Base-by-base conservation (phyloP, 2,113 vertebrate species). In the Platysternon megacephalum region DNA sequence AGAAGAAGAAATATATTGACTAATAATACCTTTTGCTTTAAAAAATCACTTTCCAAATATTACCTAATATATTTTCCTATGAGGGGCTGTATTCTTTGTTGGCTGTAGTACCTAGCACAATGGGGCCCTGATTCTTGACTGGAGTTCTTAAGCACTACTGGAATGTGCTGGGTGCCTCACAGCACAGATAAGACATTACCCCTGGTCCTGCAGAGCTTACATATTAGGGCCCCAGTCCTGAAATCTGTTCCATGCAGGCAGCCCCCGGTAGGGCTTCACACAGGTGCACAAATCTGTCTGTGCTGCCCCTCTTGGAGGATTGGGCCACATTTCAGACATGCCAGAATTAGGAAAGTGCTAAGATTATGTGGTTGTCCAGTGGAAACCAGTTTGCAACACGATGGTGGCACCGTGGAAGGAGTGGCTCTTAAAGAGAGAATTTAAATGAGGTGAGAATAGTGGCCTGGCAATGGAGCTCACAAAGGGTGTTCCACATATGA, bases 1-100 rank as follows among this genome's bases (percentile, higher is more conserved):
- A 89, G 85, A 85, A 46, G 12, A 49, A 94, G 52, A 92, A 94
- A 94, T 39, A 72, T 21, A 39, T 39, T 22, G 65, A 72, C 35
- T 72, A 72, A 68, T 29, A 29, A 58, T 21, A 39, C 65, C 19
- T 44, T 76, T 44, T 76, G 84, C 80, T 58, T 93, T 91, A 97
- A 95, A 58, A 94, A 80, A 17, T 55, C 90, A 90, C 4, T 0
- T 56, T 11, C 24, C 56, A 32, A 65, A 65, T 61, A 94, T 97
- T 88, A 81, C 49, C n/a, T 88, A n/a, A n/a, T 91, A 81, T 11
- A 4, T 91, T 93, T 93, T 95, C 89, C 84, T 92, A 92, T 46
- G 52, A 95, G n/a, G 4, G n/a, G 88, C 88, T 88, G 65, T 85
- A 21, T 95, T 65, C 87, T 85, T 97, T 97, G 61, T 84, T 93